A percentile compares a stretch with the other conserved stretches of the same genome.
Evolutionary conservation across 1,140 invertebrate species (phyloP).

Genomic region (Delia radicum): DNA sequence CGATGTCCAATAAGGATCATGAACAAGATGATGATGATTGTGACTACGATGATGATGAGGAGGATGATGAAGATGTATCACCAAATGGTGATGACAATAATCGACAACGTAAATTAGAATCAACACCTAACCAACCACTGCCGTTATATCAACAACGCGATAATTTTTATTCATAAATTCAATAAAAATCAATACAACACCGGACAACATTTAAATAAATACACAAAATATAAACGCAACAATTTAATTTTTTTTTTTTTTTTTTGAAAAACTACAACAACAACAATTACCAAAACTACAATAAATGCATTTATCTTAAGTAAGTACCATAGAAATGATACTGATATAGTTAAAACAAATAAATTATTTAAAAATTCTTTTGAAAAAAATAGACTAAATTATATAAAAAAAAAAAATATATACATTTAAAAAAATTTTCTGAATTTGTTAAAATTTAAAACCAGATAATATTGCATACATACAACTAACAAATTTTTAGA

Average conservation of each 20-base stretch:
- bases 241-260: neutral
- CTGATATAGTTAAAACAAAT: neutral
- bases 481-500: neutral
- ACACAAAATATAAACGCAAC: neutral
- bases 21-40: slow-evolving; percentile 57
- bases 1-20: slow-evolving; percentile 63
- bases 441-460: neutral
- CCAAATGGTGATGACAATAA: slow-evolving; percentile 47
- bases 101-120: slow-evolving; percentile 60
- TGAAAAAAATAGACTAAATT: neutral
- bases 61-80: slow-evolving; percentile 59
- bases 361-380: slow-evolving; percentile 7
- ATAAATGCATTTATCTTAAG: slow-evolving; percentile 22
- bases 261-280: neutral
- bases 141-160: slow-evolving; percentile 82
- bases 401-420: neutral
- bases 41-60: slow-evolving; percentile 51
- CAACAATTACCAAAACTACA: slow-evolving; percentile 13
- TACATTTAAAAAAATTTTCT: neutral
- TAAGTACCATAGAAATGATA: neutral
- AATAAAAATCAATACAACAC: neutral
- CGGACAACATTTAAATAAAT: neutral
- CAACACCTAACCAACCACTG: slow-evolving; percentile 67
- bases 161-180: slow-evolving; percentile 74
- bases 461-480: neutral